Percentiles rank a stretch among this genome's conserved stretches.
These are phyloP conservation scores for Eupithecia dodoneata DNA, from an alignment of 2,888 invertebrate genomes.

Conservation along the genomic window DNA sequence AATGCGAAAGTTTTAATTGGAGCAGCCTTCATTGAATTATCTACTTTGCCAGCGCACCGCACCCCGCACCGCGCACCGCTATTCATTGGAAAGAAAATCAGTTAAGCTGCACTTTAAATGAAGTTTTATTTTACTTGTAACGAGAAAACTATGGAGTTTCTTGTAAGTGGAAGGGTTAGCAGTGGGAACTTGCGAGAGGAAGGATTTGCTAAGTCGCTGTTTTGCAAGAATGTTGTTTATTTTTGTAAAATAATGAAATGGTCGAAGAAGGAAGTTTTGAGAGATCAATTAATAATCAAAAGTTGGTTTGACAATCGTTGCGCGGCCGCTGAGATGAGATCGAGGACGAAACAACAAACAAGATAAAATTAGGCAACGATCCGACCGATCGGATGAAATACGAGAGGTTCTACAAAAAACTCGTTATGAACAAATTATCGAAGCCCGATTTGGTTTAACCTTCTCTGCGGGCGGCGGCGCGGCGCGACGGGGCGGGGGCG, in stretches of 20 bases:
- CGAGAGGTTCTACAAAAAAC: slow-evolving; percentile 25
- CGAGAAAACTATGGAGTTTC: slow-evolving; percentile 21
- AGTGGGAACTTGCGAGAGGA: neutral
- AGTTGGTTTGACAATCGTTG: neutral
- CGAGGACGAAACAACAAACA: neutral
- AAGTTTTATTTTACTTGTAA: slow-evolving; percentile 30
- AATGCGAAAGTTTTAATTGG: slow-evolving; percentile 25
- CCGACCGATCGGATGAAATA: neutral
- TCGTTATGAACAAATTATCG: slow-evolving; percentile 40
- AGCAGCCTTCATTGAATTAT: slow-evolving; percentile 21
- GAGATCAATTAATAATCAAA: slow-evolving; percentile 6
- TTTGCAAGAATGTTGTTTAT: neutral
- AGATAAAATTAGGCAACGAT: slow-evolving; percentile 1
- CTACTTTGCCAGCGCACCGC: slow-evolving; percentile 19
- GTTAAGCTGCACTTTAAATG: slow-evolving; percentile 29
- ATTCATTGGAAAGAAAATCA: slow-evolving; percentile 27
- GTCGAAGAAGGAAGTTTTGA: neutral
- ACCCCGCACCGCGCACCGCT: slow-evolving; percentile 10
- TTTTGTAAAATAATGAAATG: neutral
- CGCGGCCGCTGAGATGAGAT: neutral
- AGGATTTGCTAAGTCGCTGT: too few relatives aligned
- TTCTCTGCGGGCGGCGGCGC: slow-evolving; percentile 21
- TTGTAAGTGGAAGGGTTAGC: slow-evolving; percentile 12
- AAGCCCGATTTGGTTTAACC: slow-evolving; percentile 30
- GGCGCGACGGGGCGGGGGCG: neutral